Percentiles rank a stretch among this genome's conserved stretches.
Evolutionary conservation across 2,113 vertebrate species (phyloP).

Genomic region (Australoheros scitulus): DNA sequence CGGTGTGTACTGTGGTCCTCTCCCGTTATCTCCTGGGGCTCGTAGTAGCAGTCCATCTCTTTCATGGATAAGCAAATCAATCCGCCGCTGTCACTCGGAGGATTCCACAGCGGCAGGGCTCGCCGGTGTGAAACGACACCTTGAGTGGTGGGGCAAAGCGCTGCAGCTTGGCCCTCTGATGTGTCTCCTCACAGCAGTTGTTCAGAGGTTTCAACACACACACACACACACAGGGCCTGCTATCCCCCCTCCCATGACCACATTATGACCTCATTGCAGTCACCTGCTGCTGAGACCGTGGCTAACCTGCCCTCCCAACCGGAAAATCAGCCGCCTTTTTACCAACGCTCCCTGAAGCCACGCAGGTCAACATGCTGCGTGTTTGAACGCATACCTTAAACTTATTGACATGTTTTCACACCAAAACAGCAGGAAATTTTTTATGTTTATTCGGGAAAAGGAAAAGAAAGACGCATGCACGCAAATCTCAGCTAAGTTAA

Average conservation of each 20-base stretch:
- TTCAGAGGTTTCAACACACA: conserved; percentile 71
- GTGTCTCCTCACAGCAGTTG: conserved; percentile 80
- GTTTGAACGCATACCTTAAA: conserved; percentile 46
- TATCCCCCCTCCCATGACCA: conserved; percentile 74
- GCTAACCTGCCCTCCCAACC: conserved; percentile 77
- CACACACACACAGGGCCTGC: conserved; percentile 6
- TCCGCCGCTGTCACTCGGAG: conserved; percentile 56
- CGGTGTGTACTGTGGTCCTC: conserved; percentile 14
- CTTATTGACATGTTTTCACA: conserved; percentile 54
- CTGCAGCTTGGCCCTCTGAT: conserved; percentile 64
- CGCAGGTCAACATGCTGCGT: conserved; percentile 51
- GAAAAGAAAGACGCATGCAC: conserved; percentile 22
- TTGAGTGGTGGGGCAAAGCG: conserved; percentile 47
- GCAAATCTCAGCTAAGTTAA: neutral
- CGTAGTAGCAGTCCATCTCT: conserved; percentile 54
- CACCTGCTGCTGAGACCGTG: conserved; percentile 83
- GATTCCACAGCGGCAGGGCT: conserved; percentile 56
- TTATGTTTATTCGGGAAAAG: neutral
- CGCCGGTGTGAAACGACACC: conserved; percentile 68
- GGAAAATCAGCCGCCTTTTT: conserved; percentile 76
- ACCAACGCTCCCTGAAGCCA: conserved; percentile 58
- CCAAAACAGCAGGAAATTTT: conserved; percentile 2
- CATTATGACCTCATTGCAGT: conserved; percentile 80
- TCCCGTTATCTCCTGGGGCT: conserved; percentile 51
- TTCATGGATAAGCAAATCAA: conserved; percentile 70